These are phyloP conservation scores for Idaea straminata DNA, from an alignment of 2,888 invertebrate genomes.

Conservation along the genomic window DNA sequence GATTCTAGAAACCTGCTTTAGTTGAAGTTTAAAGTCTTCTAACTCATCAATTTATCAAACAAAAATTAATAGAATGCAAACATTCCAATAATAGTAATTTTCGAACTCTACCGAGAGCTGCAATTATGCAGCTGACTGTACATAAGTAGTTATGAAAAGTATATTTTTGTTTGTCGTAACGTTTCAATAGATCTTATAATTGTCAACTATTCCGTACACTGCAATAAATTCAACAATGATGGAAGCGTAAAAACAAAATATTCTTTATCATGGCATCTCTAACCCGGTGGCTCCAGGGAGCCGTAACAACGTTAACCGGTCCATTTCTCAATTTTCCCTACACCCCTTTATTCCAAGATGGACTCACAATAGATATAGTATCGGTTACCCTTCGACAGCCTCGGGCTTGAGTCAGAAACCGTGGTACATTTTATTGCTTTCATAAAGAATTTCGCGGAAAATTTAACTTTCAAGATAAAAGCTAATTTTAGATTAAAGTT, in stretches of 20 bases:
- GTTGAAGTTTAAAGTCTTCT: too few species aligned
- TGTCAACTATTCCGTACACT: conserved; percentile 6
- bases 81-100: too few species aligned
- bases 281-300: conserved; percentile 62
- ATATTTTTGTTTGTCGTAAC: background rate
- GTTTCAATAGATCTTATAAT: conserved; percentile 3
- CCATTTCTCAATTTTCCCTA: conserved; percentile 78
- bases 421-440: conserved; percentile 66
- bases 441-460: conserved; percentile 49
- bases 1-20: too few species aligned
- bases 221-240: conserved; percentile 43
- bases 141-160: too few species aligned
- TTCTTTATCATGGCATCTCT: conserved; percentile 66
- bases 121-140: too few species aligned
- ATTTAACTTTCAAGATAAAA: conserved; percentile 33
- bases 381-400: conserved; percentile 66
- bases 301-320: conserved; percentile 77
- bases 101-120: too few species aligned
- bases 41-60: too few species aligned
- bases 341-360: conserved; percentile 64
- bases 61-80: too few species aligned
- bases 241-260: conserved; percentile 57
- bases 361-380: conserved; percentile 60
- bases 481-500: background rate
- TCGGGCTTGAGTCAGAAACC: conserved; percentile 56